Base-by-base conservation (phyloP, 2,888 invertebrate species). In the Dastarcus helophoroides region DNA sequence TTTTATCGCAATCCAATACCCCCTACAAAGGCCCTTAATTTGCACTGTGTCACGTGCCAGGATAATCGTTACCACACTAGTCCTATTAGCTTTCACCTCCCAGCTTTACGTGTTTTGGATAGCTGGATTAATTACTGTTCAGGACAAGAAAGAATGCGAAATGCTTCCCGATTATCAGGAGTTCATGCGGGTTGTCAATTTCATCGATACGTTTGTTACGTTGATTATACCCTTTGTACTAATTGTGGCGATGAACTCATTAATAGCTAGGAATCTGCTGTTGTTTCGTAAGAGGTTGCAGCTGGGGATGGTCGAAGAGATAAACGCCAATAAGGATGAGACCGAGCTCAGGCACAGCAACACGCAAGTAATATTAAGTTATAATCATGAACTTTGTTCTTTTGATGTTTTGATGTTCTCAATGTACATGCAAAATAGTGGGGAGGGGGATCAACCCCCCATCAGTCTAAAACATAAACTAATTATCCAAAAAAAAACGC, bases 1-100 rank as follows among this genome's bases (percentile, higher is more conserved):
- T 31, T 78, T 74, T 54, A 73, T 78, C 22, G 77, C 76, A 3
- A 72, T 78, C 1, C 72, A 73, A 42, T 72, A 71, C 46, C 74
- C 74, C 0, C 48, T 74, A 7, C 68, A 67, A 30, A 53, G 73
- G 13, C 71, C 73, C 0, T 65, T 67, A 32, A 68, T 74, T 48
- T 76, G 74, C 46, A 76, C 74, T 0, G 67, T 72, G 3, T 58
- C 67, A 1, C 55, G 75, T 21, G 74, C 74, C 1, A 73, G 71
- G 42, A 58, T 60, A 2, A 67, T 71, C 15, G 65, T 73, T 1
- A 32, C 56, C 3, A 50, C 54, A 2, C 49, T 75, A 10, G 58
- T 61, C 0, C 39, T 56, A 0, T 38, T 65, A 2, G 68, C 70
- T 0, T 37, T 68, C 22, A 36, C 57, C 2, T 47, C 56, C 3